phyloP scores from a whole-genome alignment of 2,797 vertebrate genomes.

The Acanthornis magna region DNA sequence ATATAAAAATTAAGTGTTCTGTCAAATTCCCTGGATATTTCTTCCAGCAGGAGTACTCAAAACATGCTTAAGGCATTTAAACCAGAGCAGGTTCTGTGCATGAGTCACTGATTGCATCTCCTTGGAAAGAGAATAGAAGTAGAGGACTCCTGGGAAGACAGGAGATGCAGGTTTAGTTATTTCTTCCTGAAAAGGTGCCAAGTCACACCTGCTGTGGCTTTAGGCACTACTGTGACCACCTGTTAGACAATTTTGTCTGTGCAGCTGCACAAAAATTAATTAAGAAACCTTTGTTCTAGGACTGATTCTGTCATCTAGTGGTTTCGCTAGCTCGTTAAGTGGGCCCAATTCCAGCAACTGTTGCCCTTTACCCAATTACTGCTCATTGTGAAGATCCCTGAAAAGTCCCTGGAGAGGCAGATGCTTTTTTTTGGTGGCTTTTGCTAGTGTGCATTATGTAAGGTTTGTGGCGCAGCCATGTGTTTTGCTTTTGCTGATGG shows the following conservation, averaged over 20 bases:
- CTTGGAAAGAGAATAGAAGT: not conserved
- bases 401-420: not conserved
- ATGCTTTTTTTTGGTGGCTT: not conserved
- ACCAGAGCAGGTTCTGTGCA: not conserved
- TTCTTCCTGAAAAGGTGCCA: not conserved
- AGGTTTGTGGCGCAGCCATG: not conserved
- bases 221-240: not conserved
- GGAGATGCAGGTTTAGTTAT: not conserved
- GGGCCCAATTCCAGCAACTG: not conserved
- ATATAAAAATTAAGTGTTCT: not conserved
- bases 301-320: not conserved
- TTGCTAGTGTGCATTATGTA: fast-evolving
- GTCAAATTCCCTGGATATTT: not conserved
- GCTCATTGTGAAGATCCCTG: not conserved
- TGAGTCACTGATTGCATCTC: not conserved
- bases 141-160: not conserved
- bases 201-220: not conserved
- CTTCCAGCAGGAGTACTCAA: not conserved
- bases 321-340: not conserved
- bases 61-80: not conserved
- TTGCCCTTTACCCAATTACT: not conserved
- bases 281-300: not conserved
- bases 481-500: not conserved
- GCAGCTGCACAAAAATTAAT: conserved; percentile 22
- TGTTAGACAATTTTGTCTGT: not conserved